Evolutionary conservation across 2,797 vertebrate genomes (phyloP).

Genomic region (Chromis chromis): DNA sequence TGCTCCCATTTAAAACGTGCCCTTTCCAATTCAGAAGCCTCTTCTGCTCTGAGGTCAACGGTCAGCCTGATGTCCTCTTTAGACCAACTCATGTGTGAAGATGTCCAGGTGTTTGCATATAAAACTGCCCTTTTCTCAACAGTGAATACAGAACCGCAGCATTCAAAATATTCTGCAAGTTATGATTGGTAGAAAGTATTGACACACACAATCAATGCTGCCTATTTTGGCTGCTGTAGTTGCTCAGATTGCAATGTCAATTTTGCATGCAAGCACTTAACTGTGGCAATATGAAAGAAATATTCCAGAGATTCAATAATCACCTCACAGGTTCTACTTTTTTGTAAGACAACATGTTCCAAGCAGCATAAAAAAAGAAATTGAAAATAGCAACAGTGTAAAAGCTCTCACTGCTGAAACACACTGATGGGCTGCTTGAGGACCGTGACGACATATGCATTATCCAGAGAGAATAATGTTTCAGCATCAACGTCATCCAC

Average conservation of each 20-base stretch:
- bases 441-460: conserved; percentile 22
- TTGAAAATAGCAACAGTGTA: conserved; percentile 5
- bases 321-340: background rate
- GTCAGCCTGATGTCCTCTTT: conserved; percentile 9
- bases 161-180: background rate
- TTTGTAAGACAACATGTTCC: background rate
- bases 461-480: conserved; percentile 31
- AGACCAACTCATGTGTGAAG: conserved; percentile 2
- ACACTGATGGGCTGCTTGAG: conserved; percentile 22
- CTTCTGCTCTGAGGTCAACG: background rate
- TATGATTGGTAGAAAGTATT: background rate
- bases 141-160: background rate
- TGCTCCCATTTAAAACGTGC: background rate
- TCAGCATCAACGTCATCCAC: conserved; percentile 9
- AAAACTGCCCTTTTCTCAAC: conserved; percentile 1
- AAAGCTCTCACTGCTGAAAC: conserved; percentile 7
- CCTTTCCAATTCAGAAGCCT: conserved; percentile 2
- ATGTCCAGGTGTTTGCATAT: background rate
- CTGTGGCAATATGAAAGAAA: conserved; percentile 24
- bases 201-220: background rate
- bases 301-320: conserved; percentile 33
- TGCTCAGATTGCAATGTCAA: conserved; percentile 4
- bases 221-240: background rate
- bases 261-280: conserved; percentile 19
- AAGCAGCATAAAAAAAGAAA: conserved; percentile 8